Evolutionary conservation across 2,797 vertebrate genomes (phyloP).

Genomic region (Sylvilagus floridanus): DNA sequence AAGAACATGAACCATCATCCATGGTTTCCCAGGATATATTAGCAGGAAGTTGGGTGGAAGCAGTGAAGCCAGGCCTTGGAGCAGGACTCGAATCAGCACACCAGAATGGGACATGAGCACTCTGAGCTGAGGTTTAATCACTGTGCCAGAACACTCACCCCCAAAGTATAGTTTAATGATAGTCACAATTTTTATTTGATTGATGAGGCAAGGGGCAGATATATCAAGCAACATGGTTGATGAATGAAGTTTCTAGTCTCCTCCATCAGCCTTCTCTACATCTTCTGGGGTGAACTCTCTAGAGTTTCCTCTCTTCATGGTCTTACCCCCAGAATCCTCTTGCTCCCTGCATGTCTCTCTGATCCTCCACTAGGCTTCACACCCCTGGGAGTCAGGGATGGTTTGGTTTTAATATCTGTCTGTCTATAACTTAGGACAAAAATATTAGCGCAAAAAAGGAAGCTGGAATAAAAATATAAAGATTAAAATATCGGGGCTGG

Average conservation of each 20-base stretch:
- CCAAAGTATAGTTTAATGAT: background rate
- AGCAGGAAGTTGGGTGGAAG: no score
- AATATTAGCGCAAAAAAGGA: slow-evolving; percentile 1
- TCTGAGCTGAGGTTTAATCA: no score
- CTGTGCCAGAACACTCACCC: no score
- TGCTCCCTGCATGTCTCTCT: background rate
- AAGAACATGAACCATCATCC: no score
- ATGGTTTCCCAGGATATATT: no score
- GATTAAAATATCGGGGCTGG: background rate
- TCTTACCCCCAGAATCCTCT: background rate
- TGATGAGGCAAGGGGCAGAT: slow-evolving; percentile 34
- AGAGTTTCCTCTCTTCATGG: background rate
- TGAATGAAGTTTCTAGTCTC: background rate
- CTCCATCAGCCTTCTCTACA: background rate
- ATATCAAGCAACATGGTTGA: background rate
- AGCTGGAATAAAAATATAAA: slow-evolving; percentile 19
- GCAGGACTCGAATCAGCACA: no score
- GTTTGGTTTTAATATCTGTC: background rate
- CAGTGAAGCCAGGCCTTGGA: no score
- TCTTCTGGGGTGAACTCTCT: background rate
- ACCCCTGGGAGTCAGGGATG: background rate
- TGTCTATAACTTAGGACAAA: slow-evolving; percentile 29
- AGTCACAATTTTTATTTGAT: background rate
- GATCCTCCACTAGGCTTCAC: background rate
- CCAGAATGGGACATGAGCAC: no score